phyloP scores from a whole-genome alignment of 2,113 vertebrate genomes.

The Actinemys pallida region DNA sequence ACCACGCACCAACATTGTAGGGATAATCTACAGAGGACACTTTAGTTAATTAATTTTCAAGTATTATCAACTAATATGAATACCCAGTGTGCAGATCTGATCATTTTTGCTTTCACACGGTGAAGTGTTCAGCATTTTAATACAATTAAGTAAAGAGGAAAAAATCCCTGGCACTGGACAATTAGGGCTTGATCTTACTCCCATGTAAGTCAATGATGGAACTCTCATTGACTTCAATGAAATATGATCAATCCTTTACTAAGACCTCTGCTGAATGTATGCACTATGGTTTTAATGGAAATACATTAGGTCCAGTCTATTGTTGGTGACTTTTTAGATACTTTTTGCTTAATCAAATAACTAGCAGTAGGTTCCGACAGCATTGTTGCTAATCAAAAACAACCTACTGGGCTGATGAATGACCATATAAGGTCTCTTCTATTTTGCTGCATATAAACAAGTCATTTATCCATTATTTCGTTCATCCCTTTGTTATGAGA shows the following conservation, averaged over 20 bases:
- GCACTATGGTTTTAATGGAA: background rate
- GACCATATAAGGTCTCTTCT: background rate
- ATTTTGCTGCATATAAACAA: background rate
- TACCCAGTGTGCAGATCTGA: background rate
- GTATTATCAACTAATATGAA: background rate
- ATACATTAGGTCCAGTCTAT: background rate
- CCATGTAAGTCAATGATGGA: background rate
- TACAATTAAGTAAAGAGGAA: background rate
- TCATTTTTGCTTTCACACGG: background rate
- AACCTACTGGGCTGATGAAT: background rate
- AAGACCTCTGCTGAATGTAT: background rate
- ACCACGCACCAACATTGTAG: background rate
- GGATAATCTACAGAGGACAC: background rate
- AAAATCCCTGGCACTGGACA: background rate
- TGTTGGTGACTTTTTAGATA: background rate
- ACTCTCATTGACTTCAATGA: background rate
- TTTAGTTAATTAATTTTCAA: conserved; percentile 26
- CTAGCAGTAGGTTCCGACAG: background rate
- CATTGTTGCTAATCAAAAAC: background rate
- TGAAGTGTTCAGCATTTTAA: background rate
- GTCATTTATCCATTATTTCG: background rate
- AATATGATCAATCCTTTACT: background rate
- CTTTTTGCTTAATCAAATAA: background rate
- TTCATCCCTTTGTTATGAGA: background rate
- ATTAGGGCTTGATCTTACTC: background rate